phyloP scores from a whole-genome alignment of 2,888 invertebrate genomes.

The Drosophila glabriapex region DNA sequence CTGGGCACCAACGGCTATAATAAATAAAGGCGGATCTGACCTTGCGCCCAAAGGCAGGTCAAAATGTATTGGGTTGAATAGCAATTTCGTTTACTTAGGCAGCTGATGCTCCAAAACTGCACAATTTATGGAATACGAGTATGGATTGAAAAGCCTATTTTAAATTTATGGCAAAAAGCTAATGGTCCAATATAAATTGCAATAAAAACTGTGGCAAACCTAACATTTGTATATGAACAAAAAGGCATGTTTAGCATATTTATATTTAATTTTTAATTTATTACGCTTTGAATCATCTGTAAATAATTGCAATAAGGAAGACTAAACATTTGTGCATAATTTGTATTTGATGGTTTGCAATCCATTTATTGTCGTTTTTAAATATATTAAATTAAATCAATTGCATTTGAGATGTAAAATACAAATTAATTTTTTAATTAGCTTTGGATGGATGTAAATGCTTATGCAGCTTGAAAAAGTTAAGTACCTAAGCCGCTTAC shows the following conservation, averaged over 20 bases:
- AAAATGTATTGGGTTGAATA: slow-evolving; percentile 21
- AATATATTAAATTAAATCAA: neutral
- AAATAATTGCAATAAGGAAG: too few relatives aligned
- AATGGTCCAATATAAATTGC: slow-evolving; percentile 1
- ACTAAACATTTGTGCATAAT: neutral
- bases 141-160: slow-evolving; percentile 1
- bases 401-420: neutral
- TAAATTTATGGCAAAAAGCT: slow-evolving; percentile 11
- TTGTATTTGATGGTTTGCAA: neutral
- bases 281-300: neutral
- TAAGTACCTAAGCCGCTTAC: slow-evolving; percentile 6
- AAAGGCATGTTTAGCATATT: neutral
- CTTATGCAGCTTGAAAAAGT: neutral
- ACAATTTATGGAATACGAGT: neutral
- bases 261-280: neutral
- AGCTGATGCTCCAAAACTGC: neutral
- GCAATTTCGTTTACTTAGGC: slow-evolving; percentile 16
- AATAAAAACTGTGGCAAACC: neutral
- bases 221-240: neutral
- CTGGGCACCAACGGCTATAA: slow-evolving; percentile 11
- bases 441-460: neutral
- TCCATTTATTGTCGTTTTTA: neutral
- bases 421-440: neutral
- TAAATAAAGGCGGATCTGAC: slow-evolving; percentile 41
- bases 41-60: slow-evolving; percentile 25